Percentiles rank a stretch among this genome's conserved stretches.
Evolutionary conservation across 2,113 vertebrate species (phyloP).

Genomic region (Brachypteracias leptosomus): DNA sequence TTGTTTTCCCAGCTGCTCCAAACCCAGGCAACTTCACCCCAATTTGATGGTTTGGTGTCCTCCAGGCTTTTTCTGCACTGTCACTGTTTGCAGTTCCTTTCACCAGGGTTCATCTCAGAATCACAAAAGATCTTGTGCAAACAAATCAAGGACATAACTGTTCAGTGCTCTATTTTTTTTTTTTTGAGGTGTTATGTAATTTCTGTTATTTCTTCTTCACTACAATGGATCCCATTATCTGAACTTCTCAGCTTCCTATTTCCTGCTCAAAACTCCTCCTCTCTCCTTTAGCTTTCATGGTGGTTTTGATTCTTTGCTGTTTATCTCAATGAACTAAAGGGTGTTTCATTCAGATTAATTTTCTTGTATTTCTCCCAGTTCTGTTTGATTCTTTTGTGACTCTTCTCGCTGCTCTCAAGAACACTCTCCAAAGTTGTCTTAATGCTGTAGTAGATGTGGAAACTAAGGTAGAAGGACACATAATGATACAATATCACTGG

Average conservation of each 20-base stretch:
- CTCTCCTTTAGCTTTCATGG: neutral
- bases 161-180: neutral
- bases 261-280: neutral
- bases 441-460: neutral
- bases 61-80: neutral
- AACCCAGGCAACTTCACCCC: neutral
- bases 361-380: neutral
- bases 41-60: neutral
- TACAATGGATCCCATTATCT: slow-evolving; percentile 9
- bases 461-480: neutral
- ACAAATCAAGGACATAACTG: neutral
- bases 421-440: neutral
- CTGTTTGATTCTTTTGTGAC: neutral
- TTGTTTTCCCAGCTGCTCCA: neutral
- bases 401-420: neutral
- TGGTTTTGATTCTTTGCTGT: neutral
- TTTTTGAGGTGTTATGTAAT: neutral
- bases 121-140: neutral
- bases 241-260: neutral
- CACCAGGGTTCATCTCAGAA: neutral
- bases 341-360: neutral
- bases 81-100: neutral
- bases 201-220: neutral
- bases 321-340: neutral
- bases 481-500: neutral